Percentiles rank a stretch among this genome's conserved stretches.
These are phyloP conservation scores for Salminus brasiliensis DNA, from an alignment of 2,113 vertebrate species.

Conservation along the genomic window DNA sequence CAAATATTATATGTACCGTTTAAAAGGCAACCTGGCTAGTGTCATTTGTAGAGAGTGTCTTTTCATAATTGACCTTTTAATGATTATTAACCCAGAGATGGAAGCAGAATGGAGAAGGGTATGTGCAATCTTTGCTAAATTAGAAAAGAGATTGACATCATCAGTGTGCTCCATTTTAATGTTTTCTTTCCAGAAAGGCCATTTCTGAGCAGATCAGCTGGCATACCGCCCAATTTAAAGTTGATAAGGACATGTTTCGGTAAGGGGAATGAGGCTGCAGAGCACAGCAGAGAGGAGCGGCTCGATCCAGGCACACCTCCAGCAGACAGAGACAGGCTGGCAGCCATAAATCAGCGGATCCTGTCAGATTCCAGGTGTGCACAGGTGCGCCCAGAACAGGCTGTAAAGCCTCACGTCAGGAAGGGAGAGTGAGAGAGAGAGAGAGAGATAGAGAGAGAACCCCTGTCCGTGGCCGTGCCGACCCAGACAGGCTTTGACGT, in stretches of 20 bases:
- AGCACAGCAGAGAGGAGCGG: slow-evolving; percentile 36
- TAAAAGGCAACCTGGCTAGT: no score
- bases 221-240: background rate
- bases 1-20: no score
- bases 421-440: slow-evolving; percentile 74
- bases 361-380: slow-evolving; percentile 77
- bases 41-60: no score
- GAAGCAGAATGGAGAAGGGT: no score
- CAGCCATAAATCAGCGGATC: slow-evolving; percentile 69
- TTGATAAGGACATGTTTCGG: background rate
- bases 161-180: background rate
- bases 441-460: no score
- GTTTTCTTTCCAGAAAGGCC: background rate
- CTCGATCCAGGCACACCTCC: slow-evolving; percentile 66
- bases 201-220: background rate
- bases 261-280: background rate
- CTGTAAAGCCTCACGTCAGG: slow-evolving; percentile 71
- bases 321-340: slow-evolving; percentile 52
- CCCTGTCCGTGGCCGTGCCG: slow-evolving; percentile 65
- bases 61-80: no score
- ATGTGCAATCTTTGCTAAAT: no score
- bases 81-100: no score
- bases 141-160: background rate
- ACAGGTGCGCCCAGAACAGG: slow-evolving; percentile 66
- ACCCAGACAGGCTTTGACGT: slow-evolving; percentile 69